Evolutionary conservation across 2,888 invertebrate genomes (phyloP).

Genomic region (Cheilosia grossa): DNA sequence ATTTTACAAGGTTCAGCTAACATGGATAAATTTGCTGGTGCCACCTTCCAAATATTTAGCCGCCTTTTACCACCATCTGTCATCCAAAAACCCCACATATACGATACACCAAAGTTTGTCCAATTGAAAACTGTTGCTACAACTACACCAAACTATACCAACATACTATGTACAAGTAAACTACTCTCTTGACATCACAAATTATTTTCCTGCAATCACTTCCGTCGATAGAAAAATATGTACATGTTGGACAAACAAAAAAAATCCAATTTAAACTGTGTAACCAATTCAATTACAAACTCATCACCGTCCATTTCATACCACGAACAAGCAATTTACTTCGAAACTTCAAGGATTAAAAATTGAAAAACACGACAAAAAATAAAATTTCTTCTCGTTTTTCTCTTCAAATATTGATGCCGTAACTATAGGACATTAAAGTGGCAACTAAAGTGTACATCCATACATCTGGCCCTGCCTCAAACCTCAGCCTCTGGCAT

Average conservation of each 20-base stretch:
- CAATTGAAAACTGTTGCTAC: too few relatives aligned
- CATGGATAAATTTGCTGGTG: too few relatives aligned
- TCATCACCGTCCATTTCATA: slow-evolving; percentile 50
- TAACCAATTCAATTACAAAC: slow-evolving; percentile 59
- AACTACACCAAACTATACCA: background rate
- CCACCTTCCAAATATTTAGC: too few relatives aligned
- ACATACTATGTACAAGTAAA: background rate
- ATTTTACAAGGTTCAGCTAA: too few relatives aligned
- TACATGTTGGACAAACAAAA: too few relatives aligned
- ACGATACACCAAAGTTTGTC: too few relatives aligned
- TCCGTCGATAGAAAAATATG: background rate
- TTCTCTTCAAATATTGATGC: slow-evolving; percentile 60
- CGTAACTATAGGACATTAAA: slow-evolving; percentile 62
- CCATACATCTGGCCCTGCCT: background rate
- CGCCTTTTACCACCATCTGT: too few relatives aligned
- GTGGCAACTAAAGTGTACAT: slow-evolving; percentile 9
- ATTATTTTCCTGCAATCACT: slow-evolving; percentile 10
- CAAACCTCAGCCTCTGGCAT: background rate
- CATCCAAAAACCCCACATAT: too few relatives aligned
- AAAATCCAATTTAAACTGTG: slow-evolving; percentile 46
- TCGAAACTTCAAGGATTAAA: slow-evolving; percentile 56
- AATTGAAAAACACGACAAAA: slow-evolving; percentile 23
- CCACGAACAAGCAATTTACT: slow-evolving; percentile 52
- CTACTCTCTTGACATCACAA: background rate
- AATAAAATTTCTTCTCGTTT: slow-evolving; percentile 5